Conservation (phyloP, 2,113 vertebrate species). For the Opisthocomus hoazin region DNA sequence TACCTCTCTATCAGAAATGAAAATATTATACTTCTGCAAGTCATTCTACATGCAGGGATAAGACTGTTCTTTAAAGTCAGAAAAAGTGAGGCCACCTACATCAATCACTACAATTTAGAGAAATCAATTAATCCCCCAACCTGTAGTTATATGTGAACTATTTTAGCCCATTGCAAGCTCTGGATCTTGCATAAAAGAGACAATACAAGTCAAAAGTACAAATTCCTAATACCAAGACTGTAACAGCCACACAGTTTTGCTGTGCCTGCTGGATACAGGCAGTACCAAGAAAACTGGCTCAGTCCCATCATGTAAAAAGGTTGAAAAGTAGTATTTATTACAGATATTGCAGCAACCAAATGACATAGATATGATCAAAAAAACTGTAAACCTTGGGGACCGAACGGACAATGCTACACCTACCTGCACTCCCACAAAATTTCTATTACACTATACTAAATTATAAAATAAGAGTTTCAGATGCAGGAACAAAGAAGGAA, state of each 20-base stretch:
- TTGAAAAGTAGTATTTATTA: background rate
- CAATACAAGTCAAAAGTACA: background rate
- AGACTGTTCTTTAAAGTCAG: background rate
- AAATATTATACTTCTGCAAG: background rate
- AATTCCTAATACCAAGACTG: background rate
- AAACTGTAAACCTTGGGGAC: background rate
- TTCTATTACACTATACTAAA: background rate
- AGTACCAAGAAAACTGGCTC: background rate
- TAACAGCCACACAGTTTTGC: background rate
- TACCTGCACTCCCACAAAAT: background rate
- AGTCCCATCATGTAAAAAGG: background rate
- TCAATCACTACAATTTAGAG: background rate
- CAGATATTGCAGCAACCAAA: background rate
- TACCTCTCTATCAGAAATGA: background rate
- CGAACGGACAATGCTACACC: background rate
- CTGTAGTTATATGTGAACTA: background rate
- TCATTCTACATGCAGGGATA: background rate
- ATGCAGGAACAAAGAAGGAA: background rate
- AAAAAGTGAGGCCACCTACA: background rate
- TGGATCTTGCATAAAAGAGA: background rate
- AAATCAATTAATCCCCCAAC: background rate
- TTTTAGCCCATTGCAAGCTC: background rate
- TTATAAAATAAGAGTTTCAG: background rate
- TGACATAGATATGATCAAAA: background rate
- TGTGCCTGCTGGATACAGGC: background rate